A percentile compares a stretch with the other conserved stretches of the same genome.
Evolutionary conservation across 2,797 vertebrate genomes (phyloP).

Genomic region (Gymnodraco acuticeps): DNA sequence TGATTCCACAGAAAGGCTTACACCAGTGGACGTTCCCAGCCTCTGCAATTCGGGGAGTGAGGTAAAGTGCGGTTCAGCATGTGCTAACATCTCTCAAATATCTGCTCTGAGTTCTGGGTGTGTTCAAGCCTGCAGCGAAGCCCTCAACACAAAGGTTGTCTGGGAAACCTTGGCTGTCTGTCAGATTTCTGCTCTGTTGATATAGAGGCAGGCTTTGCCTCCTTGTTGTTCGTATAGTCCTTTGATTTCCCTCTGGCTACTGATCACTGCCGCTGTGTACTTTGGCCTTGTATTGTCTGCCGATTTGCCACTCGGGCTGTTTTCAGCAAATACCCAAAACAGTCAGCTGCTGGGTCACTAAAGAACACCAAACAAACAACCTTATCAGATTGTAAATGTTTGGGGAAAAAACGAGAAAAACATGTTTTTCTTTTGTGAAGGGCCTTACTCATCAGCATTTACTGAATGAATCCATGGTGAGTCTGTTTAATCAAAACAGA

Average conservation of each 20-base stretch:
- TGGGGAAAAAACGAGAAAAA: not conserved
- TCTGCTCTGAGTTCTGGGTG: constrained; percentile 39
- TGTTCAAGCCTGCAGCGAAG: constrained; percentile 44
- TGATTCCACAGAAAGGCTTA: constrained; percentile 83
- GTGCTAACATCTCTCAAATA: constrained; percentile 55
- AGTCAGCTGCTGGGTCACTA: not conserved
- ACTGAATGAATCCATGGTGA: not conserved
- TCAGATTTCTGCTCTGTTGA: constrained; percentile 34
- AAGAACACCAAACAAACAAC: constrained; percentile 9
- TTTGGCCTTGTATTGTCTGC: constrained; percentile 31
- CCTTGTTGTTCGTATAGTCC: constrained; percentile 3
- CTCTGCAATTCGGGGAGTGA: constrained; percentile 89
- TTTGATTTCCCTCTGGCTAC: constrained; percentile 19
- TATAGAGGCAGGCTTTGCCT: constrained; percentile 25
- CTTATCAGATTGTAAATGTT: constrained; percentile 13
- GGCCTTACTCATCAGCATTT: constrained; percentile 3
- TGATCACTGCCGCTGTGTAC: constrained; percentile 32
- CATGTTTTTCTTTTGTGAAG: not conserved
- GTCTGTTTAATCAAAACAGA: constrained; percentile 2
- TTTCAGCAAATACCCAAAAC: constrained; percentile 20
- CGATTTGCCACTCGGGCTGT: constrained; percentile 1
- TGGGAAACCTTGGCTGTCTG: constrained; percentile 40
- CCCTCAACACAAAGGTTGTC: constrained; percentile 41
- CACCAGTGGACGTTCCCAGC: constrained; percentile 90
- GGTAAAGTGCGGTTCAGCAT: constrained; percentile 79